Conservation (phyloP, 2,113 vertebrate species). For the Tragelaphus strepsiceros region DNA sequence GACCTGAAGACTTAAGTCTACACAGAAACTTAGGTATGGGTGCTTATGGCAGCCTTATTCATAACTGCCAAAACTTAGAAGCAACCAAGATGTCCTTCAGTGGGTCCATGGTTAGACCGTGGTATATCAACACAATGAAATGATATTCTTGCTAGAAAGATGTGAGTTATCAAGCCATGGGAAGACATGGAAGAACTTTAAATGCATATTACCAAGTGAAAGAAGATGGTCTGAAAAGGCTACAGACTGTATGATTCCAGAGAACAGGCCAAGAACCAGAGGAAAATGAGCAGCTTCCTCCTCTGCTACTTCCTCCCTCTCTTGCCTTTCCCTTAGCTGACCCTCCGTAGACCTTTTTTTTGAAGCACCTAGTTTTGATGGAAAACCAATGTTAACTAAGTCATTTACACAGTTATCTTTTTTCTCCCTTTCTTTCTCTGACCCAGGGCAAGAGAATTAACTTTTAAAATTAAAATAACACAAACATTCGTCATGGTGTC, state of each 20-base stretch:
- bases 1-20: not conserved
- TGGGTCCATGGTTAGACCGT: not conserved
- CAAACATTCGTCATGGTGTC: not conserved
- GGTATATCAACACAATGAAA: not conserved
- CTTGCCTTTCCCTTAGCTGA: not conserved
- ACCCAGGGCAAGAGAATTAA: not conserved
- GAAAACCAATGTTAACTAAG: not conserved
- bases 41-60: not conserved
- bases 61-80: not conserved
- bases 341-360: not conserved
- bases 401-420: not conserved
- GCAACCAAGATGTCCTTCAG: not conserved
- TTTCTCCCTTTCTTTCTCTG: not conserved
- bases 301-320: not conserved
- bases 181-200: not conserved
- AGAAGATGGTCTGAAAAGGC: not conserved
- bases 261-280: not conserved
- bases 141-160: not conserved
- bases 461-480: conserved; percentile 10
- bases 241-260: not conserved
- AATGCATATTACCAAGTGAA: not conserved
- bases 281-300: not conserved
- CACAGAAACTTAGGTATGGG: not conserved
- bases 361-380: not conserved
- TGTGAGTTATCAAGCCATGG: not conserved